Conservation (phyloP, 2,113 vertebrate species). For the Tupaia tana region DNA sequence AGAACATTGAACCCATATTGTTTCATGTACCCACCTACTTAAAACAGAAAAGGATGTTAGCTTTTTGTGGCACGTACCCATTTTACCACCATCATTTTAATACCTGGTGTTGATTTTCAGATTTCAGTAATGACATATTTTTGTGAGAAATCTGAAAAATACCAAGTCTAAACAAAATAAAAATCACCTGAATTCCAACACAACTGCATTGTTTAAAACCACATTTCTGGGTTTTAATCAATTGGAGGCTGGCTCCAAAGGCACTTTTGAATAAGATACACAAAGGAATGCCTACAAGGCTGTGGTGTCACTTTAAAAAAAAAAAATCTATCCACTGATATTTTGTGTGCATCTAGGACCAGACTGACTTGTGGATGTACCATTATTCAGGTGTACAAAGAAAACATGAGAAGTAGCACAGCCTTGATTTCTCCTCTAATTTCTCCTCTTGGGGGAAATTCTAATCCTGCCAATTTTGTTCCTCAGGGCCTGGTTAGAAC, state of each 20-base stretch:
- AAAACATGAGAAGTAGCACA: slow-evolving; percentile 5
- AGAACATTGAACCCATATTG: neutral
- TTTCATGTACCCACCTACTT: neutral
- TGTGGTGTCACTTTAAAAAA: neutral
- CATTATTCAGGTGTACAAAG: slow-evolving; percentile 1
- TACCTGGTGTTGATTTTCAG: neutral
- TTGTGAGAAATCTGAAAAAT: slow-evolving; percentile 47
- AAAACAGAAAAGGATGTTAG: slow-evolving; percentile 55
- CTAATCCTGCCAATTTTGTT: neutral
- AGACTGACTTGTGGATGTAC: neutral
- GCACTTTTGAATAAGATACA: neutral
- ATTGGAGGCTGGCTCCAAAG: neutral
- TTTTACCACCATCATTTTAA: slow-evolving; percentile 16
- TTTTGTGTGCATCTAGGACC: neutral
- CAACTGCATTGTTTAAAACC: slow-evolving; percentile 38
- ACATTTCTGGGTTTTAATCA: slow-evolving; percentile 20
- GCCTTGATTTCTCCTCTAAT: neutral
- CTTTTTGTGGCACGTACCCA: slow-evolving; percentile 1
- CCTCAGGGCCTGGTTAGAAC: neutral
- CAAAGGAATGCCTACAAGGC: neutral
- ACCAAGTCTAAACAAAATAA: slow-evolving; percentile 25
- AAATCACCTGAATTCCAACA: neutral
- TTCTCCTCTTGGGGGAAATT: slow-evolving; percentile 21
- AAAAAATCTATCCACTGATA: neutral
- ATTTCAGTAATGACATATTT: slow-evolving; percentile 41